These are phyloP conservation scores for Camelus dromedarius DNA, from an alignment of 2,113 vertebrate species.

Conservation along the genomic window DNA sequence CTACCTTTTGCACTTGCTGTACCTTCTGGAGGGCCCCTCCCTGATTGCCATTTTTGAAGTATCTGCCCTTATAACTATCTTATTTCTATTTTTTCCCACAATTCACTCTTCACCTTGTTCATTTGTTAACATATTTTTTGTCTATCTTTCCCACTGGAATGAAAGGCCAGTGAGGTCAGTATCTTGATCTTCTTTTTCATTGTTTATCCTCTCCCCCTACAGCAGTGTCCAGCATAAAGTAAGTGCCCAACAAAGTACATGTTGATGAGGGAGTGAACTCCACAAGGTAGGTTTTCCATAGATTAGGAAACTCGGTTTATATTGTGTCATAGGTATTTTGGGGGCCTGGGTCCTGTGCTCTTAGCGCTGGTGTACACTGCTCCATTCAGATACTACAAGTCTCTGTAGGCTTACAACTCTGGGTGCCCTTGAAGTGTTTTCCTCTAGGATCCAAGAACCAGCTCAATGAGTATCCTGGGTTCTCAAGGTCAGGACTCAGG, in stretches of 20 bases:
- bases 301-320: constrained; percentile 5
- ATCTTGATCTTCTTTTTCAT: not conserved
- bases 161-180: not conserved
- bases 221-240: not conserved
- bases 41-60: not conserved
- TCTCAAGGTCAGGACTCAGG: not conserved
- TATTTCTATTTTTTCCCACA: not conserved
- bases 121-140: not conserved
- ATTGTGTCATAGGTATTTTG: not conserved
- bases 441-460: not conserved
- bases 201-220: not conserved
- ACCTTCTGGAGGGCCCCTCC: not conserved
- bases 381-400: not conserved
- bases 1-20: not conserved
- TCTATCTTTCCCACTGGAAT: not conserved
- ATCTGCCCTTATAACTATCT: not conserved
- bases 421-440: not conserved
- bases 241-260: not conserved
- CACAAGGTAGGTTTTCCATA: not conserved
- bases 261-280: not conserved
- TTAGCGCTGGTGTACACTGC: not conserved
- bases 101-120: not conserved
- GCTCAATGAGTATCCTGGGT: not conserved
- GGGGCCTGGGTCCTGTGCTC: not conserved
- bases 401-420: not conserved